Percentiles rank a stretch among this genome's conserved stretches.
Conservation (phyloP, 2,113 vertebrate species). For the Callipepla squamata region DNA sequence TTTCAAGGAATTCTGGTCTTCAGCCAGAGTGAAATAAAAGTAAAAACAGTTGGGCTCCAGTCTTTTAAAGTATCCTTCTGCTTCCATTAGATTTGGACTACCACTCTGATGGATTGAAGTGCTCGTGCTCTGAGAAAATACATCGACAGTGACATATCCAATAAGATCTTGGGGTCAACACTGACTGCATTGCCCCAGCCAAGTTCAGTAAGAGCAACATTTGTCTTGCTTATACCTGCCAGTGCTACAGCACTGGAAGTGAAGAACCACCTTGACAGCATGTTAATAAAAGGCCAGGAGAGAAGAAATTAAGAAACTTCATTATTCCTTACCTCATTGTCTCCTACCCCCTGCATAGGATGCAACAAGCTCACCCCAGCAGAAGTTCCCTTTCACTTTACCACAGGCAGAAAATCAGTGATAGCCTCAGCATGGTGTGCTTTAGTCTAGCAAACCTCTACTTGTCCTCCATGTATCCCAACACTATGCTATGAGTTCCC, state of each 20-base stretch:
- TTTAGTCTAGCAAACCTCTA: not conserved
- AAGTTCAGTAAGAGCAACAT: not conserved
- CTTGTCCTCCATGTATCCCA: not conserved
- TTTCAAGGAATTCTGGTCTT: not conserved
- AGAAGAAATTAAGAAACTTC: not conserved
- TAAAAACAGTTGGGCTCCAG: not conserved
- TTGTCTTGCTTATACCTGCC: constrained; percentile 7
- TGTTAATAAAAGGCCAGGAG: not conserved
- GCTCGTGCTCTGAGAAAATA: not conserved
- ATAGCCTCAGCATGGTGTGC: not conserved
- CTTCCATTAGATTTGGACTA: not conserved
- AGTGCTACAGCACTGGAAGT: not conserved
- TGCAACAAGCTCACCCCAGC: not conserved
- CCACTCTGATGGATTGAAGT: not conserved
- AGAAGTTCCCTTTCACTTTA: not conserved
- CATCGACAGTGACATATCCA: not conserved
- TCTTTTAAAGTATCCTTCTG: not conserved
- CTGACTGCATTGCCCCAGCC: not conserved
- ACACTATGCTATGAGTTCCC: not conserved
- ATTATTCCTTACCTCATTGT: not conserved
- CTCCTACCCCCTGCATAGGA: not conserved
- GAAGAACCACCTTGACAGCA: not conserved
- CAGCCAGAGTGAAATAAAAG: not conserved
- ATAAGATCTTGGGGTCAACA: not conserved
- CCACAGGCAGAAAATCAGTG: not conserved